A percentile compares a stretch with the other conserved stretches of the same genome.
Evolutionary conservation across 2,113 vertebrate genomes (phyloP).

Genomic region (Ophiodon elongatus): DNA sequence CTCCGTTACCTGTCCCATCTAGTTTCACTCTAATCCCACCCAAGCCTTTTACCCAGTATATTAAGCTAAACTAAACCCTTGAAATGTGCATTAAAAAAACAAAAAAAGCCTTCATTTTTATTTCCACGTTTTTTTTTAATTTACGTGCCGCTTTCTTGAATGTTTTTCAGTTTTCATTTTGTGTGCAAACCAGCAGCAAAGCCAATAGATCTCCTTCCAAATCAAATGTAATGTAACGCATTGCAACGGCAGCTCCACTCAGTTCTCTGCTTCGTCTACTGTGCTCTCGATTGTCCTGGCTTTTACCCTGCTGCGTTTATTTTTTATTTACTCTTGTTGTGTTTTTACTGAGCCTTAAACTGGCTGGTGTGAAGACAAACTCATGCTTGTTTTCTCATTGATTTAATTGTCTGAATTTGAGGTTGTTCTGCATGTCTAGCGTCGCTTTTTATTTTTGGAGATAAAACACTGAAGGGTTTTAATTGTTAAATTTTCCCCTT

Average conservation of each 20-base stretch:
- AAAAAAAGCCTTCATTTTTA: constrained; percentile 53
- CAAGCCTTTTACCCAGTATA: constrained; percentile 78
- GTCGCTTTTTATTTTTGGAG: constrained; percentile 60
- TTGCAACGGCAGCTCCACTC: constrained; percentile 81
- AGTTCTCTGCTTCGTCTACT: constrained; percentile 62
- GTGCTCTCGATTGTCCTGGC: constrained; percentile 51
- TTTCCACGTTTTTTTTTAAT: constrained; percentile 50
- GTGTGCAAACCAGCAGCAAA: constrained; percentile 75
- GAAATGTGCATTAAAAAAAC: constrained; percentile 77
- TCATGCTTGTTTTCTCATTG: constrained; percentile 50
- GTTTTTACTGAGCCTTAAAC: constrained; percentile 64
- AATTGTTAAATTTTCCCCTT: constrained; percentile 66
- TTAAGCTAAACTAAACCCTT: constrained; percentile 84
- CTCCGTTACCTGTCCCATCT: constrained; percentile 45
- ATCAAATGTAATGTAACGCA: constrained; percentile 74
- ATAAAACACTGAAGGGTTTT: constrained; percentile 81
- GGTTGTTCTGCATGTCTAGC: constrained; percentile 79
- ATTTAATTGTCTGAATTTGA: constrained; percentile 66
- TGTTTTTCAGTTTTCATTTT: constrained; percentile 66
- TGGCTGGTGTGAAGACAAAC: constrained; percentile 72
- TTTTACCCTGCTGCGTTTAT: constrained; percentile 50
- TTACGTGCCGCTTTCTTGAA: constrained; percentile 69
- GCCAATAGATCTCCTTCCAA: constrained; percentile 79
- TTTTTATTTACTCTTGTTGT: constrained; percentile 35
- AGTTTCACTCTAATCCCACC: constrained; percentile 76